phyloP scores from a whole-genome alignment of 2,888 invertebrate species.

The Troides oblongomaculatus region DNA sequence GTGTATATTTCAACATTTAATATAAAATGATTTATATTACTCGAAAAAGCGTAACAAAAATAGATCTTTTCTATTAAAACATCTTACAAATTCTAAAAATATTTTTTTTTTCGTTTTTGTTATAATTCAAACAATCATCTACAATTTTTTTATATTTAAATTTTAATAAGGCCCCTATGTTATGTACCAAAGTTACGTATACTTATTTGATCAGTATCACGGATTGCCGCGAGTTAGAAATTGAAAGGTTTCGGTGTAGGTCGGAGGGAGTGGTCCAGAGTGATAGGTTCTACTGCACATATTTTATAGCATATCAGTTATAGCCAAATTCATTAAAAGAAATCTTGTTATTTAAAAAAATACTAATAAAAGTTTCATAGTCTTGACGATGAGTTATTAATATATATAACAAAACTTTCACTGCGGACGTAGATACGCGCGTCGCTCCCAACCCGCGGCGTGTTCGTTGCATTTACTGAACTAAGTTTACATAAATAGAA shows the following conservation, averaged over 20 bases:
- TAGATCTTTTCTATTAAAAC: slow-evolving; percentile 65
- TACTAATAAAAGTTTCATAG: too few species aligned
- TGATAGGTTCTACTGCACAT: background rate
- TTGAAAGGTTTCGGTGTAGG: background rate
- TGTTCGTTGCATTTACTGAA: slow-evolving; percentile 59
- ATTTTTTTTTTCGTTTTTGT: slow-evolving; percentile 49
- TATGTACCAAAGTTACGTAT: slow-evolving; percentile 72
- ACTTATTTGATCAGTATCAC: slow-evolving; percentile 55
- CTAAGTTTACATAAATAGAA: slow-evolving; percentile 52
- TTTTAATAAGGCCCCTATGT: slow-evolving; percentile 67
- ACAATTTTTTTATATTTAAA: slow-evolving; percentile 40
- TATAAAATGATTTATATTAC: slow-evolving; percentile 55
- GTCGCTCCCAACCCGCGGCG: slow-evolving; percentile 41
- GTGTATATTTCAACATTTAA: slow-evolving; percentile 45
- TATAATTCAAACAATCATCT: slow-evolving; percentile 55
- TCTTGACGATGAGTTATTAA: background rate
- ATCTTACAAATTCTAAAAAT: slow-evolving; percentile 64
- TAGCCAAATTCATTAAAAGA: too few species aligned
- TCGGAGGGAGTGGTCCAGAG: background rate
- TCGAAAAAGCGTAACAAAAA: slow-evolving; percentile 75
- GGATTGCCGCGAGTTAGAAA: slow-evolving; percentile 49
- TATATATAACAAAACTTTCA: background rate
- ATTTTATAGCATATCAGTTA: background rate
- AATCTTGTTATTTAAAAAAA: background rate
- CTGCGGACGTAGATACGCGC: background rate